These are phyloP conservation scores for Rallus crepitans DNA, from an alignment of 2,797 vertebrate species.

Conservation along the genomic window DNA sequence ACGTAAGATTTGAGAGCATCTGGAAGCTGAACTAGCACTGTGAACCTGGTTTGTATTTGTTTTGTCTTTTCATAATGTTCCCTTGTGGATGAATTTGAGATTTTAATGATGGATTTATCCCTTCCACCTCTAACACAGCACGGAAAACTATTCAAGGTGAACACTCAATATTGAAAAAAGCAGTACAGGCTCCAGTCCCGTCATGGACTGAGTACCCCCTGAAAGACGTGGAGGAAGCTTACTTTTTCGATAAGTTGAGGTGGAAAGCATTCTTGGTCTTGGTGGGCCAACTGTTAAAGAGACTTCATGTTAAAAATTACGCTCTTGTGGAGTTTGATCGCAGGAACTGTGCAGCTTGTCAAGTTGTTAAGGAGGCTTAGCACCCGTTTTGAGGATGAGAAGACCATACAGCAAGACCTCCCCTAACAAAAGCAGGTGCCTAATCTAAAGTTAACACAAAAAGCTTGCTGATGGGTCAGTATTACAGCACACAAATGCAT, in stretches of 20 bases:
- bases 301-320: not conserved
- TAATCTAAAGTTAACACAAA: not conserved
- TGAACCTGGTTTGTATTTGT: slow-evolving; percentile 20
- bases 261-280: not conserved
- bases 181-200: not conserved
- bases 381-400: not conserved
- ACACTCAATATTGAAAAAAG: not conserved
- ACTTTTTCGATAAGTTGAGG: not conserved
- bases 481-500: not conserved
- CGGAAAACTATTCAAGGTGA: not conserved
- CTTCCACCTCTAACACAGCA: not conserved
- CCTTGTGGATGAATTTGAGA: slow-evolving; percentile 5
- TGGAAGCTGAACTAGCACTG: slow-evolving; percentile 29
- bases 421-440: not conserved
- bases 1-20: not conserved
- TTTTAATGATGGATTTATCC: slow-evolving; percentile 40
- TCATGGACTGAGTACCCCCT: not conserved
- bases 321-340: not conserved
- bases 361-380: not conserved
- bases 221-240: not conserved
- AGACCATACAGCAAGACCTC: not conserved
- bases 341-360: not conserved
- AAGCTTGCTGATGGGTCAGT: not conserved
- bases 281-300: not conserved
- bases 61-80: not conserved